Conservation (phyloP, 2,797 vertebrate genomes). For the Scomberomorus guttatus region DNA sequence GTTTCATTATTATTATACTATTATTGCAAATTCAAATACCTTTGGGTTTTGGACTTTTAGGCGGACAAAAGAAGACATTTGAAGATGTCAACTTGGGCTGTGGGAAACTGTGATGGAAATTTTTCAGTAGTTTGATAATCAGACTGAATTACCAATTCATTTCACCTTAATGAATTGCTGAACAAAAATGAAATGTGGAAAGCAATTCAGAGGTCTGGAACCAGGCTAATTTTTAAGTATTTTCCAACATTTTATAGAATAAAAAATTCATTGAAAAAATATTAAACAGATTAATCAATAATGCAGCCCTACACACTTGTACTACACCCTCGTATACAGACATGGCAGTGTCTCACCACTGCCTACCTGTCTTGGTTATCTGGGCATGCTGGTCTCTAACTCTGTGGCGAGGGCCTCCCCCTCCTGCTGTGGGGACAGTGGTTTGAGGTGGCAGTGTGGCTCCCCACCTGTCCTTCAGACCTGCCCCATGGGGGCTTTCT, state of each 20-base stretch:
- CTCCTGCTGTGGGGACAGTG: slow-evolving; percentile 66
- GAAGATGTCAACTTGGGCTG: neutral
- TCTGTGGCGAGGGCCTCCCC: slow-evolving; percentile 59
- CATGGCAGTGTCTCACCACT: slow-evolving; percentile 48
- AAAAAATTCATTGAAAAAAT: neutral
- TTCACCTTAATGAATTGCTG: neutral
- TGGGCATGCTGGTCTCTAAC: slow-evolving; percentile 50
- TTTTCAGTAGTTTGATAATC: neutral
- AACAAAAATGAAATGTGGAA: slow-evolving; percentile 5
- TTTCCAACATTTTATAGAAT: neutral
- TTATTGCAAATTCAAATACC: neutral
- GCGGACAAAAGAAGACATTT: neutral
- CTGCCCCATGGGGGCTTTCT: slow-evolving; percentile 70
- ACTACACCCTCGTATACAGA: slow-evolving; percentile 9
- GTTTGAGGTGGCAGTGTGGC: slow-evolving; percentile 79
- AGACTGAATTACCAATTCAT: neutral
- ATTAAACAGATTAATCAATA: neutral
- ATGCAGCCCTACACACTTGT: neutral
- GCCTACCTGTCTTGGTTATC: slow-evolving; percentile 54
- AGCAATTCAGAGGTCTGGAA: neutral
- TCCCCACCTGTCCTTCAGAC: slow-evolving; percentile 78
- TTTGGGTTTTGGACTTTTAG: neutral
- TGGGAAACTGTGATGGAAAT: slow-evolving; percentile 1
- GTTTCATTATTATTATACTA: neutral
- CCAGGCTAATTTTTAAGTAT: neutral